These are phyloP conservation scores for Dromococcyx pavoninus DNA, from an alignment of 2,797 vertebrate genomes.

Conservation along the genomic window DNA sequence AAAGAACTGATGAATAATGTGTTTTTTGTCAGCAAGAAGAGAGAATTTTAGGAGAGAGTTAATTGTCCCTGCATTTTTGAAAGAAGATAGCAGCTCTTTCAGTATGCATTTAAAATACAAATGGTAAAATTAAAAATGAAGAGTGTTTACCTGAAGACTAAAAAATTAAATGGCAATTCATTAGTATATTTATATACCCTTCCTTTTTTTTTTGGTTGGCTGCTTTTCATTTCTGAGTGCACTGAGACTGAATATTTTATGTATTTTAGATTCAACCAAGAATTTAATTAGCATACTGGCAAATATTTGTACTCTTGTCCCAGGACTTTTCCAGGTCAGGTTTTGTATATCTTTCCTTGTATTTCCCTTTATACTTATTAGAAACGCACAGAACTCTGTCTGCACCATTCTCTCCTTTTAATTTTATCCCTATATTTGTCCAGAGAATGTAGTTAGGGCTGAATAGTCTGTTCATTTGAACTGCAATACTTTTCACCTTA, in stretches of 20 bases:
- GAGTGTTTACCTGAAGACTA: not conserved
- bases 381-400: not conserved
- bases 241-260: not conserved
- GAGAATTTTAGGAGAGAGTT: not conserved
- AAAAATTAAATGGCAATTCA: not conserved
- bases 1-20: not conserved
- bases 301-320: not conserved
- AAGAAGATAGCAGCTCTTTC: not conserved
- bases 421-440: not conserved
- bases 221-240: not conserved
- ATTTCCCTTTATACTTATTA: not conserved
- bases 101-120: not conserved
- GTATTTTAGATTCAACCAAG: not conserved
- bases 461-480: not conserved
- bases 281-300: not conserved
- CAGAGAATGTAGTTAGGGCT: not conserved
- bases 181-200: not conserved
- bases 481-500: not conserved
- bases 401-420: not conserved
- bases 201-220: not conserved
- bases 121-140: not conserved
- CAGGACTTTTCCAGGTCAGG: not conserved
- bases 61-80: not conserved
- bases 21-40: not conserved
- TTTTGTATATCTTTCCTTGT: not conserved